Evolutionary conservation across 1,140 invertebrate genomes (phyloP), one percentile per base, ranked within the genome.

Genomic region (Drosophila kurseongensis): DNA sequence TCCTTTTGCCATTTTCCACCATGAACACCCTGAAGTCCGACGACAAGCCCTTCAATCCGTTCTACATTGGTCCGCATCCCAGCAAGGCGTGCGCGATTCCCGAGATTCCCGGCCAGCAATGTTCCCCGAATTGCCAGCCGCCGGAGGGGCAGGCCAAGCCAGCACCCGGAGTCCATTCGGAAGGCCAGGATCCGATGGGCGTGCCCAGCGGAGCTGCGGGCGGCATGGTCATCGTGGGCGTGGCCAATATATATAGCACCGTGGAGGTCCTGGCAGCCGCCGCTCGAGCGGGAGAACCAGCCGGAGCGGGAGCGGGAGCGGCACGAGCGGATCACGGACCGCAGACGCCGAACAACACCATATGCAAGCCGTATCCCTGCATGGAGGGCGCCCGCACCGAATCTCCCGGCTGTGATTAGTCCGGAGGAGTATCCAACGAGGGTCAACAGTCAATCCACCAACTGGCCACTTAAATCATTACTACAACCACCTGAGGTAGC

Each of bases 31-130:
- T 2, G 0, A 2, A 50, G 9, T 29, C 45, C 0, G 75, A 75
- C 8, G 83, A 83, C 14, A 48, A 14, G 5, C 71, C 63, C 12
- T 88, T 89, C 44, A 88, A 88, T 60, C 83, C 83, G 4, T 88
- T 88, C 77, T 89, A 88, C 50, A 89, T 88, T 45, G 83, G 83
- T 2, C 83, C 84, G 0, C 68, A 88, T 71, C 83, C 83, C 6
- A 84, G 76, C 36, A 27, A 61, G 44, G 84, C 80, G 0, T 88
- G 83, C 13, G 76, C 80, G 7, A 8, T 29, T 3, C 14, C 44
- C 4, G 75, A 68, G 13, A 1, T 16, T 4, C 45, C 45, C 13
- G 35, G 44, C 4, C 58, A 29, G 2, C 47, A 73, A 13, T 86
- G 82, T 23, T 85, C 75, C 6, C 82, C 82, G 4, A 40, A 18